A percentile compares a stretch with the other conserved stretches of the same genome.
Conservation (phyloP, 2,113 vertebrate species). For the Spea multiplicata region DNA sequence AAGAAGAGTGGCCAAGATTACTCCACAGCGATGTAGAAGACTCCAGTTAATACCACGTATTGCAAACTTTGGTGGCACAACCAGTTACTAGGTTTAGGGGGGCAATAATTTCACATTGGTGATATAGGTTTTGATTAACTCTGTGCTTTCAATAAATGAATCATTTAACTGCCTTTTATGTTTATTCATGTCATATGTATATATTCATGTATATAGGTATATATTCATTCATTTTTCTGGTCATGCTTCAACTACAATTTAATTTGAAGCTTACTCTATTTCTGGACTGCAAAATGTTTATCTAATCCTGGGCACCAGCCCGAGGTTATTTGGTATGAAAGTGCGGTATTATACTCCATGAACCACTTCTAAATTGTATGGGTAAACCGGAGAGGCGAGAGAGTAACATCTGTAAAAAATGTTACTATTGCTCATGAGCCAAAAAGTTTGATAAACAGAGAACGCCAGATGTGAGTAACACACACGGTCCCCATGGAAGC, state of each 20-base stretch:
- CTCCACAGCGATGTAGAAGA: too few relatives aligned
- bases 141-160: too few relatives aligned
- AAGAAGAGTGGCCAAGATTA: too few relatives aligned
- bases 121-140: too few relatives aligned
- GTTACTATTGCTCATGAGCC: slow-evolving; percentile 6
- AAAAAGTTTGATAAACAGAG: slow-evolving; percentile 33
- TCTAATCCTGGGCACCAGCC: background rate
- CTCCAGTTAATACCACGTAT: too few relatives aligned
- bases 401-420: slow-evolving; percentile 26
- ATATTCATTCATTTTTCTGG: too few relatives aligned
- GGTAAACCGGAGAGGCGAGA: background rate
- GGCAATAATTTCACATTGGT: too few relatives aligned
- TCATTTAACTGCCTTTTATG: too few relatives aligned
- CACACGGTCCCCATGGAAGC: background rate
- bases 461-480: slow-evolving; percentile 30
- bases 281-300: slow-evolving; percentile 10
- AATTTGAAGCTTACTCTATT: slow-evolving; percentile 9
- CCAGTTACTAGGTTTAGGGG: too few relatives aligned
- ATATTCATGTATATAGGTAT: too few relatives aligned
- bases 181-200: too few relatives aligned
- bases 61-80: too few relatives aligned
- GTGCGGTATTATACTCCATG: slow-evolving; percentile 31
- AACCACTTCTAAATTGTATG: background rate
- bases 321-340: background rate
- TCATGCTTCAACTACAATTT: slow-evolving; percentile 33